These are phyloP conservation scores for Saccostrea cuccullata DNA, from an alignment of 1,140 invertebrate genomes.

Conservation along the genomic window DNA sequence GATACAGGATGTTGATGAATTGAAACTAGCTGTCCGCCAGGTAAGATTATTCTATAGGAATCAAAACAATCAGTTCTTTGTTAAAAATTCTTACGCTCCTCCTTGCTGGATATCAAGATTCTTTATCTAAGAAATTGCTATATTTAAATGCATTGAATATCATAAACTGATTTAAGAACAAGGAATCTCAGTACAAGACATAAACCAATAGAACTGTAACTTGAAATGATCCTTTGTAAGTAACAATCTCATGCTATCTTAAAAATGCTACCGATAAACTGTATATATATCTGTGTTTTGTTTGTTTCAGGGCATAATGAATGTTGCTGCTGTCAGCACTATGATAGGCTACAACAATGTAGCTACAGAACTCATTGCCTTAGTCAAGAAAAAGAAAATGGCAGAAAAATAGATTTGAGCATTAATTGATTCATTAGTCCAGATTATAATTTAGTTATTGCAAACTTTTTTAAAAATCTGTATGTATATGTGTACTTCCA, in stretches of 20 bases:
- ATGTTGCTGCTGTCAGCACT: constrained; percentile 67
- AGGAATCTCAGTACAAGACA: background rate
- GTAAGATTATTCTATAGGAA: constrained; percentile 46
- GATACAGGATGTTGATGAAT: constrained; percentile 66
- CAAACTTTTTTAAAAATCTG: background rate
- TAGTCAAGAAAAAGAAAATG: constrained; percentile 55
- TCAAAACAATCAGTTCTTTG: background rate
- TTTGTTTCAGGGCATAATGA: constrained; percentile 68
- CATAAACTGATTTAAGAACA: background rate
- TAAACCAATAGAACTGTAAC: too few relatives aligned
- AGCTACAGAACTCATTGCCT: constrained; percentile 63
- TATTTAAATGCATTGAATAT: background rate
- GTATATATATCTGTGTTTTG: constrained; percentile 23
- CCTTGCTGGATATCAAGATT: background rate
- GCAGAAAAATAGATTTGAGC: background rate
- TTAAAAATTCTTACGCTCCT: background rate
- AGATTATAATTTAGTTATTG: background rate
- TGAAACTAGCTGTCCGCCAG: constrained; percentile 59
- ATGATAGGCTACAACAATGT: constrained; percentile 65
- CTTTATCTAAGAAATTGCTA: background rate
- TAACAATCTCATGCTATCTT: too few relatives aligned
- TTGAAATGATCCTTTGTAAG: too few relatives aligned
- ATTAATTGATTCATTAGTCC: background rate
- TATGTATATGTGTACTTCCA: too few relatives aligned
- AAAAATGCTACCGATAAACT: background rate